Evolutionary conservation across 2,888 invertebrate species (phyloP).

Genomic region (Stenichneumon culpator): DNA sequence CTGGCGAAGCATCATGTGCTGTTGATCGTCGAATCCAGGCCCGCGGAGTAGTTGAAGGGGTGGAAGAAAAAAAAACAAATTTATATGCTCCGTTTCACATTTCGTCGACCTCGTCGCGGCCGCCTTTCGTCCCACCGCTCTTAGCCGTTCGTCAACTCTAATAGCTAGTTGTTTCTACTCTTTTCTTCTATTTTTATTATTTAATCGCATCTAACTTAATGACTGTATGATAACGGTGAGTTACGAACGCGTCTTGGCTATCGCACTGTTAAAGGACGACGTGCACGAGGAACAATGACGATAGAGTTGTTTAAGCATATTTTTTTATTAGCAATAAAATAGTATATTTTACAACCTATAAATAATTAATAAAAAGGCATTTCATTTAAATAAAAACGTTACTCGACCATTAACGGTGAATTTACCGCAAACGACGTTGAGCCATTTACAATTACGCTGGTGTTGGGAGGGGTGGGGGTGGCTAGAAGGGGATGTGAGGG

Average conservation of each 20-base stretch:
- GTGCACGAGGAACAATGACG: neutral
- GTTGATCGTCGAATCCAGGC: slow-evolving; percentile 78
- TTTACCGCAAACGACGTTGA: slow-evolving; percentile 45
- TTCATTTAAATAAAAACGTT: slow-evolving; percentile 58
- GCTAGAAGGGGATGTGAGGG: slow-evolving; percentile 6
- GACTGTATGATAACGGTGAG: slow-evolving; percentile 6
- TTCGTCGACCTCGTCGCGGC: slow-evolving; percentile 29
- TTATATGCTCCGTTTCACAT: slow-evolving; percentile 2
- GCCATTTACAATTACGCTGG: slow-evolving; percentile 28
- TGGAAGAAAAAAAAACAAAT: slow-evolving; percentile 11
- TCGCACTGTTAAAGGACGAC: neutral
- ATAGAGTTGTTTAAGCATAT: slow-evolving; percentile 74
- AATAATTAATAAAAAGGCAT: slow-evolving; percentile 81
- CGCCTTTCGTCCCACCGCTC: slow-evolving; percentile 34
- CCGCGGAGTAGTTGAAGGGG: slow-evolving; percentile 68
- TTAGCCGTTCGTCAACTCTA: slow-evolving; percentile 8
- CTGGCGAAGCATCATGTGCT: slow-evolving; percentile 83
- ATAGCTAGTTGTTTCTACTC: neutral
- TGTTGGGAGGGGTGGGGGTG: neutral
- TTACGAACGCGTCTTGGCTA: slow-evolving; percentile 6
- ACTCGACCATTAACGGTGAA: slow-evolving; percentile 43
- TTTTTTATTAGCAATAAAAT: slow-evolving; percentile 83
- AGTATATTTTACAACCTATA: slow-evolving; percentile 83
- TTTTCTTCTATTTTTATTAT: slow-evolving; percentile 21
- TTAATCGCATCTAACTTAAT: slow-evolving; percentile 22